Evolutionary conservation across 2,888 invertebrate genomes (phyloP), one percentile per base, ranked within the genome.

Genomic region (Drosophila merina): DNA sequence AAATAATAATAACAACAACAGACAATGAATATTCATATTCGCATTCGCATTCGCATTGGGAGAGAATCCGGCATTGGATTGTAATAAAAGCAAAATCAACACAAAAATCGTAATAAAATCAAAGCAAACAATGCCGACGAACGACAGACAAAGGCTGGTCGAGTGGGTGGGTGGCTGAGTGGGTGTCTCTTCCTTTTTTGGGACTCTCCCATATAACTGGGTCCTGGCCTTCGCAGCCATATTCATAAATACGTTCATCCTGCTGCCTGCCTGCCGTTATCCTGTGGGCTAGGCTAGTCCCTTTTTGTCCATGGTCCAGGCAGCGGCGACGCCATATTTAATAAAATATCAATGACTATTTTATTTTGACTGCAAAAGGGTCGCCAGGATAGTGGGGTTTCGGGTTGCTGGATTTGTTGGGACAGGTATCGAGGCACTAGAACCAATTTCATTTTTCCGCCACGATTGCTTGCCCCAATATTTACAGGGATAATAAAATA

Each of bases 101-200:
- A 80, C 79, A 82, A 80, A 80, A 80, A 79, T 79, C 76, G 80
- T 83, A 81, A 82, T 81, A 80, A 82, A 83, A 82, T 81, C 83
- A 82, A 83, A 80, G 79, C 77, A 84, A 80, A 78, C 79, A 82
- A 84, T 78, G 74, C 73, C 68, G 64, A 66, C 67, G 69, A 81
- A 72, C 49, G 44, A 10, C 33, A 28, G 45, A 66, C 48, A 69
- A 63, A 68, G 28, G 4, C 5, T 28, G 64, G 67, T 56, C 8
- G 20, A 30, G 26, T 28, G 31, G 31, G 64, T 70, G 76, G 74
- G 60, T 0, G n/a, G n/a, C n/a, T n/a, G n/a, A 14, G 14, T 14
- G 14, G 38, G 38, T 6, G n/a, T n/a, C 38, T 40, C 38, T 3
- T 40, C n/a, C 36, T n/a, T 64, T 57, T 49, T 62, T n/a, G 40